Conservation (phyloP, 1,140 invertebrate species). For the Apis dorsata region DNA sequence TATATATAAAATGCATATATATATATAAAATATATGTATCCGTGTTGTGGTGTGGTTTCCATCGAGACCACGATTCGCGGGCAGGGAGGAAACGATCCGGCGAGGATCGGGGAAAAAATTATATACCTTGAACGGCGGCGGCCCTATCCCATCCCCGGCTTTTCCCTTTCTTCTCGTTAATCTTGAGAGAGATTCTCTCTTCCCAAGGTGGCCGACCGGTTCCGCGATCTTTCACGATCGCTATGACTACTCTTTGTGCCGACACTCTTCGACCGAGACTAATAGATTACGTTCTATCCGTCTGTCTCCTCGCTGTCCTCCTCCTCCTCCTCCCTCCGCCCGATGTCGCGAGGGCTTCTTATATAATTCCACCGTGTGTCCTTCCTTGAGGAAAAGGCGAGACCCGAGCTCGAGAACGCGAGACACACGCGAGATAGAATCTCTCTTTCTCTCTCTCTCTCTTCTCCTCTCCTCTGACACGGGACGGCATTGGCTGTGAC, state of each 20-base stretch:
- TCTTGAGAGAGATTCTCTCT: not conserved
- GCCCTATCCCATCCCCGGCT: not conserved
- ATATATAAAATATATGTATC: not conserved
- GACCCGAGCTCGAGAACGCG: conserved; percentile 7
- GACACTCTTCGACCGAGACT: conserved; percentile 48
- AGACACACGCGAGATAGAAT: conserved; percentile 32
- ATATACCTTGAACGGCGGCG: too few relatives aligned
- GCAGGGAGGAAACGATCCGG: not conserved
- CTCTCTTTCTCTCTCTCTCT: not conserved
- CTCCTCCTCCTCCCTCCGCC: not conserved
- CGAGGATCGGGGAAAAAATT: not conserved
- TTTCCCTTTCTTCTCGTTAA: conserved; percentile 55
- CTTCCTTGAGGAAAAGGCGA: conserved; percentile 29
- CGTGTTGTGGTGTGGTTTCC: not conserved
- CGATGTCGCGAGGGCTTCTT: conserved; percentile 23
- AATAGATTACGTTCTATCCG: conserved; percentile 52
- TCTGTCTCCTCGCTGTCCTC: conserved; percentile 11
- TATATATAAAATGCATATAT: not conserved
- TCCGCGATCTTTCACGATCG: conserved; percentile 44
- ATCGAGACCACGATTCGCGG: not conserved
- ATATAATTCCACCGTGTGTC: conserved; percentile 31
- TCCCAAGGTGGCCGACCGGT: conserved; percentile 36
- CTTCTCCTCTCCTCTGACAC: too few relatives aligned
- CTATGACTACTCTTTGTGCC: conserved; percentile 43
- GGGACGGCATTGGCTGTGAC: not conserved